Evolutionary conservation across 1,140 invertebrate genomes (phyloP), one percentile per base, ranked within the genome.

Genomic region (Hestina assimilis): DNA sequence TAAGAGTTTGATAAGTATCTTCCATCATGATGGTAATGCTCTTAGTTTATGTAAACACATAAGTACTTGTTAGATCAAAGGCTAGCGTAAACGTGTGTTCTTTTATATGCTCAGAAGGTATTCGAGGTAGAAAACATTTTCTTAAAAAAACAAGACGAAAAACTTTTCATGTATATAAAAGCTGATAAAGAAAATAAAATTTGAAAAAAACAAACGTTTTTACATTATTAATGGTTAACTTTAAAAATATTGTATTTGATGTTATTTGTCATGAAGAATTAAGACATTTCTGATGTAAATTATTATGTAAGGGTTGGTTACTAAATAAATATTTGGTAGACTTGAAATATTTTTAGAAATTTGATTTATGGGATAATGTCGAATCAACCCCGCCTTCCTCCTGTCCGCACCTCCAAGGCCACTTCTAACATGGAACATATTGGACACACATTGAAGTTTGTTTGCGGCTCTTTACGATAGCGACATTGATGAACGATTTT

Each of bases 401-500:
- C 12, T 14, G 12, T 33, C 14, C 31, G 8, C 12, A 33, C 31
- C 12, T 12, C 31, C 11, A 15, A 33, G 31, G 31, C 31, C 43
- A 48, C 17, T 48, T 48, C 28, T 12, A 48, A 14, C 19, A 48
- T 21, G 23, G 15, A 19, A 35, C 12, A 35, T 48, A 48, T 48
- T 48, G 45, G 35, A 35, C 28, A 31, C 28, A 48, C 26, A 24
- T 23, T 21, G 29, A 33, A 54, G 41, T 45, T 54, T 54, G 51
- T 54, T 54, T 54, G 51, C 14, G 21, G 41, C 45, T 33, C 23
- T 29, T 33, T 21, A 54, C 14, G 24, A 45, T 4, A 33, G 20
- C 42, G 51, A 45, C 45, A 45, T 54, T 45, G 41, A 45, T 54
- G 41, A 19, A 35, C 28, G 17, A 54, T 43, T 28, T 42, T 33